phyloP scores from a whole-genome alignment of 2,113 vertebrate species.

The Maccullochella peelii region DNA sequence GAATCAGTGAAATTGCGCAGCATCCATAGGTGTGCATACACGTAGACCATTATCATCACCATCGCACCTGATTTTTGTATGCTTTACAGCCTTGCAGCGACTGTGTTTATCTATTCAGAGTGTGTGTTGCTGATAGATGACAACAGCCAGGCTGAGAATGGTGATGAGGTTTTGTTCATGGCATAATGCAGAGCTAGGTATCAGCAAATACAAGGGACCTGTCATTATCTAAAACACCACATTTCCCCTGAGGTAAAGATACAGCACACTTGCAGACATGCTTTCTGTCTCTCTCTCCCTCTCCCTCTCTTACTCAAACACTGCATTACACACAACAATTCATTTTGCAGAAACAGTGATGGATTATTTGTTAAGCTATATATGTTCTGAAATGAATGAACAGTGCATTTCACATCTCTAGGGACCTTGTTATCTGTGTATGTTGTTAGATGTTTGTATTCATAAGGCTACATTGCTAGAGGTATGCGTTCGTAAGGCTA shows the following conservation, averaged over 20 bases:
- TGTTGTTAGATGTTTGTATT: conserved; percentile 26
- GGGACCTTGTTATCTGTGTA: conserved; percentile 63
- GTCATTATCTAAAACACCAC: conserved; percentile 81
- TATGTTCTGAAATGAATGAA: conserved; percentile 64
- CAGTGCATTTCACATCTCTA: conserved; percentile 56
- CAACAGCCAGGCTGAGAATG: conserved; percentile 65
- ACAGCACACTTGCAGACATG: conserved; percentile 57
- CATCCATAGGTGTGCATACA: conserved; percentile 29
- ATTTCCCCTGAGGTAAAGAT: conserved; percentile 77
- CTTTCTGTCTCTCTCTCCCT: conserved; percentile 26
- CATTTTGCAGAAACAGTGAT: conserved; percentile 63
- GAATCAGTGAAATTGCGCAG: conserved; percentile 42
- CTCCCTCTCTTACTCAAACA: conserved; percentile 23
- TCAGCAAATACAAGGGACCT: conserved; percentile 73
- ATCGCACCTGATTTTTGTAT: conserved; percentile 57
- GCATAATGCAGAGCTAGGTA: conserved; percentile 72
- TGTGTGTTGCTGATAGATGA: conserved; percentile 68
- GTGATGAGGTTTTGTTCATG: conserved; percentile 73
- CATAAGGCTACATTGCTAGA: conserved; percentile 41
- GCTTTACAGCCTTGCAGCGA: conserved; percentile 48
- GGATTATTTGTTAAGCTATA: conserved; percentile 69
- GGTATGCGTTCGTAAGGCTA: conserved; percentile 28
- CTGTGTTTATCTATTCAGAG: conserved; percentile 66
- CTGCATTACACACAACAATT: conserved; percentile 62
- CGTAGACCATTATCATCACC: conserved; percentile 43